Evolutionary conservation across 92 coral and sea anemone genomes (phyloP).

Genomic region (Actinernus sp.): DNA sequence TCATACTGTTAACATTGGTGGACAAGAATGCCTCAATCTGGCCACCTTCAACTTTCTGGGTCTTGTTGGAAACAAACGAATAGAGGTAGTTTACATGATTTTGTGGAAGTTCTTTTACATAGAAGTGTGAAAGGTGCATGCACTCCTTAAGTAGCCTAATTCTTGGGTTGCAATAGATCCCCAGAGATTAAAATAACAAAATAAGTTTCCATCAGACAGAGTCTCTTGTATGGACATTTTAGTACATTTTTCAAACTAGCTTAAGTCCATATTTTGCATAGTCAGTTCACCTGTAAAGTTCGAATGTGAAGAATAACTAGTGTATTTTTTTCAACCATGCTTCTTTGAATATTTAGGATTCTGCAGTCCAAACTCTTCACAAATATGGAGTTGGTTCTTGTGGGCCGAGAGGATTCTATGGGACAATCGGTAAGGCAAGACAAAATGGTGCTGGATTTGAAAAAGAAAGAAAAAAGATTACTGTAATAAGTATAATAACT

Average conservation of each 20-base stretch:
- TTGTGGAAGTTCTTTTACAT: background rate
- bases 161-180: no score
- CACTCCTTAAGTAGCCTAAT: no score
- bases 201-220: no score
- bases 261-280: no score
- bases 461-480: no score
- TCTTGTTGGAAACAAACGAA: conserved; percentile 94
- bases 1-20: conserved; percentile 73
- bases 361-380: conserved; percentile 85
- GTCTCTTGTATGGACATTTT: no score
- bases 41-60: conserved; percentile 99
- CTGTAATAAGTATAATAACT: no score
- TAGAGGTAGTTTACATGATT: conserved; percentile 71
- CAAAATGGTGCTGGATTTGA: no score
- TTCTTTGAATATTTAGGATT: conserved; percentile 38
- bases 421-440: conserved; percentile 99
- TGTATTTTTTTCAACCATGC: background rate
- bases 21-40: conserved; percentile 80
- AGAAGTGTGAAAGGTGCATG: no score
- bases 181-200: no score
- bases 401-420: conserved; percentile 99
- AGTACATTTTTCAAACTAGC: no score
- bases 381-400: conserved; percentile 99
- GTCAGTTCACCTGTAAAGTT: no score
- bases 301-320: background rate